A percentile compares a stretch with the other conserved stretches of the same genome.
phyloP scores from a whole-genome alignment of 1,140 invertebrate species.

The Chrysoperla carnea region DNA sequence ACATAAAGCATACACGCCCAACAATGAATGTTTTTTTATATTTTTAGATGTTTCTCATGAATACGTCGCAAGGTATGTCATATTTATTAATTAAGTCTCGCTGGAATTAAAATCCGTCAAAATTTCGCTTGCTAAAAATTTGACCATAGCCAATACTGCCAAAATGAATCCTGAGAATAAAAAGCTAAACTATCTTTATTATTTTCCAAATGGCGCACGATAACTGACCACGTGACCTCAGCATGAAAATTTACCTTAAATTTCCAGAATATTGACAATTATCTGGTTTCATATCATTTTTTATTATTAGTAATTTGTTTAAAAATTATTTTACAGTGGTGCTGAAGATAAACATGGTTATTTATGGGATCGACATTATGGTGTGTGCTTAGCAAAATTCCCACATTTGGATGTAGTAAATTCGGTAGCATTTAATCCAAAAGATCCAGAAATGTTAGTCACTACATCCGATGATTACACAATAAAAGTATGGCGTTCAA shows the following conservation, averaged over 20 bases:
- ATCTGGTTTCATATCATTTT: too few species aligned
- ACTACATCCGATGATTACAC: constrained; percentile 75
- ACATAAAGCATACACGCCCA: constrained; percentile 73
- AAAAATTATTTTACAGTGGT: constrained; percentile 36
- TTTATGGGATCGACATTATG: constrained; percentile 76
- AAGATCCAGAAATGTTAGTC: constrained; percentile 64
- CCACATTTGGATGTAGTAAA: constrained; percentile 73
- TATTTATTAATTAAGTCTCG: not conserved
- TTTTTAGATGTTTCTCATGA: constrained; percentile 73
- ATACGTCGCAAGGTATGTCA: constrained; percentile 64
- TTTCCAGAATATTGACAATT: too few species aligned
- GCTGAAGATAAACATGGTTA: constrained; percentile 77
- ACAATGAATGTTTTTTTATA: constrained; percentile 80
- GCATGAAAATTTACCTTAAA: too few species aligned
- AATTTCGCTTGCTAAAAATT: not conserved
- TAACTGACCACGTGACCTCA: too few species aligned
- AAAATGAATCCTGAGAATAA: too few species aligned
- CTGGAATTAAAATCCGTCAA: not conserved
- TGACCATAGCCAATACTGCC: too few species aligned
- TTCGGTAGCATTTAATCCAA: constrained; percentile 73
- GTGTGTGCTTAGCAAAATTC: constrained; percentile 56
- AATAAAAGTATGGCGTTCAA: constrained; percentile 55
- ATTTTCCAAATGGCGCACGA: too few species aligned
- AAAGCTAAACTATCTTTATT: too few species aligned
- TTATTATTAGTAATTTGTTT: too few species aligned